Conservation (phyloP, 2,888 invertebrate species). For the Epistrophella euchroma region DNA sequence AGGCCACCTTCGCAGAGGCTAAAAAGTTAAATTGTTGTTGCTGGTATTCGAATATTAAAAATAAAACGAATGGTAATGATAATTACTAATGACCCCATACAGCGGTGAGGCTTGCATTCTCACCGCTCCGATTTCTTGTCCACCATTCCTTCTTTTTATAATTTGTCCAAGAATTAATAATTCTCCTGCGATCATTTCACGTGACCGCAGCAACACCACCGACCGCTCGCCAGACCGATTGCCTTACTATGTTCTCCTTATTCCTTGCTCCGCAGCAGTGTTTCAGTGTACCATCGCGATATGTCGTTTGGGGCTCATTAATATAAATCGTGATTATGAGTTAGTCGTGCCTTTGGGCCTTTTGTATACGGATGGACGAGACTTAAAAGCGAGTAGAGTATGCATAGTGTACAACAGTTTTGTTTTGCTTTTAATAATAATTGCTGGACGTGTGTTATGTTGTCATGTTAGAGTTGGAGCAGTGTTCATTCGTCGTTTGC, state of each 20-base stretch:
- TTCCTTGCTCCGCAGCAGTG: constrained; percentile 5
- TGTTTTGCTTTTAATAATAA: constrained; percentile 75
- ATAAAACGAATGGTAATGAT: constrained; percentile 78
- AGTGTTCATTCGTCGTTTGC: constrained; percentile 48
- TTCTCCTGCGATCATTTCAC: constrained; percentile 75
- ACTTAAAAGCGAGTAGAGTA: constrained; percentile 21
- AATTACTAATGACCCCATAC: constrained; percentile 77
- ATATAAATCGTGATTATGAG: constrained; percentile 78
- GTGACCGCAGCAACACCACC: constrained; percentile 61
- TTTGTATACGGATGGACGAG: constrained; percentile 60
- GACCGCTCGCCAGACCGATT: neutral
- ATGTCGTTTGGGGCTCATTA: constrained; percentile 77
- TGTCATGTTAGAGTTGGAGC: constrained; percentile 63
- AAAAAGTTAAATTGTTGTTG: constrained; percentile 65
- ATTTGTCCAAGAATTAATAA: constrained; percentile 76
- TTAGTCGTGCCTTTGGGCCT: constrained; percentile 77
- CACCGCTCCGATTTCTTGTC: constrained; percentile 49
- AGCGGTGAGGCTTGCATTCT: constrained; percentile 66
- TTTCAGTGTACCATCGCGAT: constrained; percentile 65
- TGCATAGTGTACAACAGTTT: constrained; percentile 67
- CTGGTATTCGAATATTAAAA: constrained; percentile 76
- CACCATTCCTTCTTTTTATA: constrained; percentile 57
- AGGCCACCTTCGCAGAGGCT: constrained; percentile 28
- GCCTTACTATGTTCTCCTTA: constrained; percentile 23
- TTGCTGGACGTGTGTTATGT: constrained; percentile 74